Percentiles rank a stretch among this genome's conserved stretches.
These are phyloP conservation scores for Pterophyllum scalare DNA, from an alignment of 2,113 vertebrate species.

Conservation along the genomic window DNA sequence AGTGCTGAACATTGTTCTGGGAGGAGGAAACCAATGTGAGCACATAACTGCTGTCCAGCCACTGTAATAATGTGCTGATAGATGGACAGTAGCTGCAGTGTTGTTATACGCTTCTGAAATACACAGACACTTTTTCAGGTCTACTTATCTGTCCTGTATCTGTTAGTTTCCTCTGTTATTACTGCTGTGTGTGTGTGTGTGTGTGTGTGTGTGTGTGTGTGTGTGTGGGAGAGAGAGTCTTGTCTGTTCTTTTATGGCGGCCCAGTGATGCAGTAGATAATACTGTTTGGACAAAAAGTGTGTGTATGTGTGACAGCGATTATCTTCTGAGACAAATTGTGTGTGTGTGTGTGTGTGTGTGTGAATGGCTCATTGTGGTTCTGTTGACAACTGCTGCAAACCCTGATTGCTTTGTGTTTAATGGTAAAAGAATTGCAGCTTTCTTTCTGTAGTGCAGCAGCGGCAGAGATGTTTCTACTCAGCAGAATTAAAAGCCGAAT, in stretches of 20 bases:
- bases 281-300: constrained; percentile 48
- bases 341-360: neutral
- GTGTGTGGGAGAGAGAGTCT: too few species aligned
- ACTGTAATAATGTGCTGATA: constrained; percentile 59
- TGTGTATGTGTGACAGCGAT: constrained; percentile 10
- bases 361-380: neutral
- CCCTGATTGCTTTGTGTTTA: neutral
- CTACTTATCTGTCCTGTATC: constrained; percentile 10
- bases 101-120: constrained; percentile 38
- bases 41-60: constrained; percentile 64
- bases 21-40: neutral
- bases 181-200: neutral
- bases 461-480: constrained; percentile 6
- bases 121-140: constrained; percentile 33
- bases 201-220: too few species aligned
- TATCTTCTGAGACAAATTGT: constrained; percentile 33
- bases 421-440: neutral
- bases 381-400: neutral
- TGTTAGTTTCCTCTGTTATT: constrained; percentile 12
- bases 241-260: constrained; percentile 29
- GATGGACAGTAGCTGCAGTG: constrained; percentile 53
- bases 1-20: neutral
- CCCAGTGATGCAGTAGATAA: constrained; percentile 40
- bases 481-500: constrained; percentile 1
- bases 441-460: neutral